phyloP scores from a whole-genome alignment of 2,797 vertebrate species.

The Prionace glauca region DNA sequence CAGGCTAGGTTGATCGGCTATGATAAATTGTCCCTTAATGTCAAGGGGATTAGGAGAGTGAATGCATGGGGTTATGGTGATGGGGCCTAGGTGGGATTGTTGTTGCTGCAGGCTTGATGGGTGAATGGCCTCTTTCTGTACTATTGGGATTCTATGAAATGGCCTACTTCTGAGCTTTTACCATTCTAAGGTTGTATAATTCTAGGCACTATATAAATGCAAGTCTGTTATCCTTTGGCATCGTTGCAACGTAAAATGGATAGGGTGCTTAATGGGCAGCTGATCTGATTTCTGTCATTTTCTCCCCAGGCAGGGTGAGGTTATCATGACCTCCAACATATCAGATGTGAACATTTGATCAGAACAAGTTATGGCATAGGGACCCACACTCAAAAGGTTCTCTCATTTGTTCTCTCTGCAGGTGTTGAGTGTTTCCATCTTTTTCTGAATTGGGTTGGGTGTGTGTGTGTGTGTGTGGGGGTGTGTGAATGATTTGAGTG shows the following conservation, averaged over 20 bases:
- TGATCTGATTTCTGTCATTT: neutral
- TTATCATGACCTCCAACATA: neutral
- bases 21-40: too few relatives aligned
- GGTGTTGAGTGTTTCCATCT: neutral
- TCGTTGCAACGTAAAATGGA: neutral
- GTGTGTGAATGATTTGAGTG: neutral
- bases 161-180: neutral
- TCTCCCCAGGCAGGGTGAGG: neutral
- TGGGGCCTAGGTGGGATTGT: too few relatives aligned
- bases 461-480: neutral
- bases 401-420: neutral
- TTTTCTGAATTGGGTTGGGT: neutral
- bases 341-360: neutral
- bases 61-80: too few relatives aligned
- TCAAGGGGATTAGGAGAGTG: too few relatives aligned
- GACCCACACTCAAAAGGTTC: neutral
- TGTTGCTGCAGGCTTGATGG: too few relatives aligned
- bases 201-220: neutral
- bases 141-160: neutral
- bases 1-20: too few relatives aligned
- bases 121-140: too few relatives aligned
- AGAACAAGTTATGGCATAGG: neutral
- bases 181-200: neutral
- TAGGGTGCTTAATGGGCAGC: neutral
- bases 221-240: neutral